phyloP scores from a whole-genome alignment of 1,140 invertebrate genomes.

The Drosophila busckii region DNA sequence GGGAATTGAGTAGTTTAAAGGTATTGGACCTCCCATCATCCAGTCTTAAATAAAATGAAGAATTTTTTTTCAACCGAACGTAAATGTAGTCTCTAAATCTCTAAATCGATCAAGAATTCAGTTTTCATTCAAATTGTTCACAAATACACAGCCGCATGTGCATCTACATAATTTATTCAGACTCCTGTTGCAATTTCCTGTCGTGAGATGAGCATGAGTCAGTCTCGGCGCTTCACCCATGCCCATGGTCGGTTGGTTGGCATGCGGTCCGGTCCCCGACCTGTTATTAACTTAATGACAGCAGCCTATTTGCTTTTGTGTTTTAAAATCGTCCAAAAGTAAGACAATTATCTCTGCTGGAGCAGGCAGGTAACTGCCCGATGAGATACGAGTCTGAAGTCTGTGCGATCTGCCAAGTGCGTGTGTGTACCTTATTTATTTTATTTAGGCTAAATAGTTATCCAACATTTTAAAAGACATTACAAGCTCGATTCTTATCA shows the following conservation, averaged over 20 bases:
- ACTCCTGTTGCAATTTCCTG: conserved; percentile 45
- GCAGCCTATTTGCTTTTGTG: conserved; percentile 69
- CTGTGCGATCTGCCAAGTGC: not conserved
- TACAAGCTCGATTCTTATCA: too few species aligned
- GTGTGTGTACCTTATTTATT: not conserved
- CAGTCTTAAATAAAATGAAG: too few species aligned
- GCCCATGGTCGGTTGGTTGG: conserved; percentile 15
- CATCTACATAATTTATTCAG: conserved; percentile 47
- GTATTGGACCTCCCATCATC: too few species aligned
- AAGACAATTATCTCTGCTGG: conserved; percentile 62
- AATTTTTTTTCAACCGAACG: too few species aligned
- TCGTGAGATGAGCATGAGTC: conserved; percentile 35
- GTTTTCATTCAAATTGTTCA: conserved; percentile 3
- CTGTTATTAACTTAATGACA: conserved; percentile 69
- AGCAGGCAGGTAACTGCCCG: conserved; percentile 12
- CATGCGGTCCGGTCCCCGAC: conserved; percentile 54
- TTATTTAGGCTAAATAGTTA: too few species aligned
- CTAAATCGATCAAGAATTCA: too few species aligned
- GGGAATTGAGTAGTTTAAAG: too few species aligned
- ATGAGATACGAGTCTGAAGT: conserved; percentile 35
- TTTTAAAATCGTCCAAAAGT: conserved; percentile 59
- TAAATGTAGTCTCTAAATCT: too few species aligned
- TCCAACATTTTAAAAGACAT: too few species aligned
- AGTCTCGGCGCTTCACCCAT: not conserved
- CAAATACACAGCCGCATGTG: too few species aligned